A percentile compares a stretch with the other conserved stretches of the same genome.
These are phyloP conservation scores for Silurus lanzhouensis DNA, from an alignment of 2,797 vertebrate genomes.

Conservation along the genomic window DNA sequence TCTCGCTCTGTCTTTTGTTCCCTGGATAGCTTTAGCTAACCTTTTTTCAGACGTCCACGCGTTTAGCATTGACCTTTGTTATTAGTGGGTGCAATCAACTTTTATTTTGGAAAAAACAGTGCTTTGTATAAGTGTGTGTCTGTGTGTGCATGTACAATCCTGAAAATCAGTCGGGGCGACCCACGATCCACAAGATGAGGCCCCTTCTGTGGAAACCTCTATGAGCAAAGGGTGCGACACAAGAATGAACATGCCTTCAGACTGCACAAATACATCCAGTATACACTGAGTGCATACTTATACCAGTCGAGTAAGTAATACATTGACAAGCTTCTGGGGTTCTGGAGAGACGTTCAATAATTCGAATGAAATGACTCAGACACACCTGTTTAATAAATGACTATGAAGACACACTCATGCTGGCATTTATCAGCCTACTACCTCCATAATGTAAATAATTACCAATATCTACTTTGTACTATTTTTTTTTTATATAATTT, in stretches of 20 bases:
- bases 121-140: background rate
- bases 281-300: constrained; percentile 11
- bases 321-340: background rate
- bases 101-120: background rate
- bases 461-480: background rate
- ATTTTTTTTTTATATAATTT: background rate
- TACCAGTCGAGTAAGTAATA: constrained; percentile 8
- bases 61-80: constrained; percentile 27
- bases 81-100: constrained; percentile 18
- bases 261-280: constrained; percentile 8
- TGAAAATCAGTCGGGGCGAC: background rate
- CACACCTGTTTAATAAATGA: background rate
- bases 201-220: background rate
- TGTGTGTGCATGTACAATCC: background rate
- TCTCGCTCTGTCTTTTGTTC: constrained; percentile 23
- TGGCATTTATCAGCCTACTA: background rate
- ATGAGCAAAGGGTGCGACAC: constrained; percentile 12
- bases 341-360: background rate
- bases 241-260: constrained; percentile 9
- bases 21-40: constrained; percentile 34
- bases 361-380: background rate
- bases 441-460: background rate
- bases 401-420: background rate
- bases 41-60: constrained; percentile 14
- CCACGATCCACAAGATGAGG: background rate